Percentiles rank a stretch among this genome's conserved stretches.
These are phyloP conservation scores for Drosophila nigricruria DNA, from an alignment of 2,888 invertebrate species.

Conservation along the genomic window DNA sequence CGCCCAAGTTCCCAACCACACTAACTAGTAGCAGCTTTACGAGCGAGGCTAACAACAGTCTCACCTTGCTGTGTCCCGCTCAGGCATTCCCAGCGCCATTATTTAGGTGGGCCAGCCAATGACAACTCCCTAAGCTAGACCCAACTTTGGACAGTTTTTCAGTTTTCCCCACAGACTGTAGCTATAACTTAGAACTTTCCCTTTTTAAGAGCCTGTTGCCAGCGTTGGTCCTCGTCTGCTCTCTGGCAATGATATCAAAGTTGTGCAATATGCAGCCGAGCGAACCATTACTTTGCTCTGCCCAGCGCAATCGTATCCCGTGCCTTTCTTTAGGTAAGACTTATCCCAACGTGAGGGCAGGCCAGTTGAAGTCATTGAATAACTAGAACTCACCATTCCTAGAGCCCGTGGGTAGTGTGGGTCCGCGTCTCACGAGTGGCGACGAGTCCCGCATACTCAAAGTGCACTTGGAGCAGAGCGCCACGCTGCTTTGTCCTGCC, in stretches of 20 bases:
- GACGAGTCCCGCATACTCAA: constrained; percentile 88
- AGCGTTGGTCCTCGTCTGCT: constrained; percentile 88
- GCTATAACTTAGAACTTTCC: not conserved
- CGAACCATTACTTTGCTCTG: constrained; percentile 88
- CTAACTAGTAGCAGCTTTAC: constrained; percentile 88
- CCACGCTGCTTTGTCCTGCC: constrained; percentile 88
- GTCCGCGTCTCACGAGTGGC: constrained; percentile 89
- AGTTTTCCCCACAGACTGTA: not conserved
- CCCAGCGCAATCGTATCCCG: constrained; percentile 90
- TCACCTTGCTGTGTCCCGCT: constrained; percentile 89
- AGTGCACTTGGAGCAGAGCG: constrained; percentile 85
- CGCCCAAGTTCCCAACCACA: constrained; percentile 89
- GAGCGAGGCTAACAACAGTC: constrained; percentile 86
- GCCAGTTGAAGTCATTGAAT: not conserved
- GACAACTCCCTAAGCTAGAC: constrained; percentile 12
- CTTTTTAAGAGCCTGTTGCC: constrained; percentile 88
- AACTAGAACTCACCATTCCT: not conserved
- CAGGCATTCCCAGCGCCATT: constrained; percentile 90
- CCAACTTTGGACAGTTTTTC: constrained; percentile 60
- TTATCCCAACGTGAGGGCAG: constrained; percentile 83
- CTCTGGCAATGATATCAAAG: constrained; percentile 84
- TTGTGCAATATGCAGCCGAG: constrained; percentile 68
- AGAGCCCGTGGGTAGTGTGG: constrained; percentile 87
- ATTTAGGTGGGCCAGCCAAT: constrained; percentile 86
- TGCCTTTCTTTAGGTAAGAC: constrained; percentile 90